Conservation (phyloP, 2,113 vertebrate genomes). For the Vireo altiloquus region DNA sequence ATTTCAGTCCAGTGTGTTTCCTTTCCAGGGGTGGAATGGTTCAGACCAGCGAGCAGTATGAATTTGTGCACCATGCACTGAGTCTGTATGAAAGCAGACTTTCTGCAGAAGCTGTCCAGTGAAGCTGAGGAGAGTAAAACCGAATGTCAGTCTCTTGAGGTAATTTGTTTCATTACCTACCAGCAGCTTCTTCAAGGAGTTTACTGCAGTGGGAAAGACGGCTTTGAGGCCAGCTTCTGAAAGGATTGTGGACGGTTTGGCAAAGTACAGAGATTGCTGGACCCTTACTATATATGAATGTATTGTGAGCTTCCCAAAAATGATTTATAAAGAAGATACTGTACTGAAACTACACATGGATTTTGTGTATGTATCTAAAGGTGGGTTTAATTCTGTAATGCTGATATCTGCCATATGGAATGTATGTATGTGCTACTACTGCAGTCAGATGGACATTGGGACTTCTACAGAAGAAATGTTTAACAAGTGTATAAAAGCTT, state of each 20-base stretch:
- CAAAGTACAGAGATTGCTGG: constrained; percentile 32
- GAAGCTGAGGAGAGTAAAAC: constrained; percentile 51
- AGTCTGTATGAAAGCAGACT: constrained; percentile 87
- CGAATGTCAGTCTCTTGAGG: constrained; percentile 47
- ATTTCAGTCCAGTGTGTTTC: background rate
- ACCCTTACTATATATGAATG: constrained; percentile 69
- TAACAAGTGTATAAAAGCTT: constrained; percentile 77
- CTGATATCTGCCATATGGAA: constrained; percentile 60
- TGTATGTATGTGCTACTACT: constrained; percentile 57
- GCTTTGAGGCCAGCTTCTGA: constrained; percentile 42
- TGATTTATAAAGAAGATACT: constrained; percentile 60
- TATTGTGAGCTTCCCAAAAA: constrained; percentile 68
- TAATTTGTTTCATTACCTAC: constrained; percentile 72
- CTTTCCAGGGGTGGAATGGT: constrained; percentile 92
- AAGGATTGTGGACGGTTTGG: constrained; percentile 9
- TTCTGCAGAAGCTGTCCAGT: constrained; percentile 81
- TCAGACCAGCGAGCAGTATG: constrained; percentile 97
- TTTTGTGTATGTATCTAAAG: constrained; percentile 52
- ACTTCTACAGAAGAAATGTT: constrained; percentile 63
- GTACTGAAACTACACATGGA: constrained; percentile 46
- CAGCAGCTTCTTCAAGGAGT: constrained; percentile 68
- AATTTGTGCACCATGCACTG: constrained; percentile 94
- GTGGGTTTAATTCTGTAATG: constrained; percentile 63
- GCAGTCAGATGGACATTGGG: constrained; percentile 41
- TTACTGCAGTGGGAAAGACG: constrained; percentile 28